phyloP scores from a whole-genome alignment of 2,113 vertebrate species.

The Archilochus colubris region DNA sequence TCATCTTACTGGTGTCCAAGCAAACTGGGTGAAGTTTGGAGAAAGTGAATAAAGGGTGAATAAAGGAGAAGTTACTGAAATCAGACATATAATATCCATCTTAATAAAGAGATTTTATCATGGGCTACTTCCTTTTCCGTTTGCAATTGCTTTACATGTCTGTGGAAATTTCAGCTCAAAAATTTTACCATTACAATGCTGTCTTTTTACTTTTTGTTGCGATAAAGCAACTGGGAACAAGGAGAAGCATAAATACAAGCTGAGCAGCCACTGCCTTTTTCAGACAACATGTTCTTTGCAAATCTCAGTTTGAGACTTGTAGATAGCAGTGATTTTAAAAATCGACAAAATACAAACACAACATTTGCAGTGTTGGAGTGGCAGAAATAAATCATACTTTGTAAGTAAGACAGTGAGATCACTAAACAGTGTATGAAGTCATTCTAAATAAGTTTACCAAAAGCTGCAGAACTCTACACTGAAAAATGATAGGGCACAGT shows the following conservation, averaged over 20 bases:
- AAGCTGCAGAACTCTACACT: background rate
- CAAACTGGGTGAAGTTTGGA: background rate
- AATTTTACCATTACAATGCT: background rate
- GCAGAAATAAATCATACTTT: background rate
- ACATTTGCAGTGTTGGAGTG: background rate
- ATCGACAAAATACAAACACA: background rate
- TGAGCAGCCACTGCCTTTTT: background rate
- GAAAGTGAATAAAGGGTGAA: too few species aligned
- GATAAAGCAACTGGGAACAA: background rate
- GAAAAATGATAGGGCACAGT: background rate
- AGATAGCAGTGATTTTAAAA: background rate
- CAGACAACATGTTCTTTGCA: background rate
- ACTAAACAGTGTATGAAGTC: background rate
- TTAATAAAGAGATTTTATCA: background rate
- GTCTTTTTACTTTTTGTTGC: background rate
- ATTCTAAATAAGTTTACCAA: background rate
- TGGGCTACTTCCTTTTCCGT: background rate
- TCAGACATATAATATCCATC: background rate
- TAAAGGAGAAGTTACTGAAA: background rate
- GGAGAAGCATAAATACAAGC: background rate
- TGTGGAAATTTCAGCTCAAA: background rate
- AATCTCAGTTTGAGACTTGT: background rate
- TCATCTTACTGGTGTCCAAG: background rate
- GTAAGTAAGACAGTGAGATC: background rate
- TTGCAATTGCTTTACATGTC: background rate